Base-by-base conservation (phyloP, 2,888 invertebrate species). In the Noctua fimbriata region DNA sequence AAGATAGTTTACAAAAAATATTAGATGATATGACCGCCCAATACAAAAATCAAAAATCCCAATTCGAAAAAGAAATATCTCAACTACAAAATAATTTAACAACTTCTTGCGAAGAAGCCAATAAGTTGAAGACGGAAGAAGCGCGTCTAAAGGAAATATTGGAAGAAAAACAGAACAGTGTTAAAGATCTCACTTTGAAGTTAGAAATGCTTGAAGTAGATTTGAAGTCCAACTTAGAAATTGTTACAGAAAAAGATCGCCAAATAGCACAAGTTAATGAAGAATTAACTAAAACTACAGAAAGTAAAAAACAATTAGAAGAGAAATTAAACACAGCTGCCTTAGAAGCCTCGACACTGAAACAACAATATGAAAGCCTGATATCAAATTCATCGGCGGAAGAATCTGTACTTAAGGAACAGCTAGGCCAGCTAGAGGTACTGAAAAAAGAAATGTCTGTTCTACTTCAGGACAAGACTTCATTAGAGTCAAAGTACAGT, bases 171-270 rank as follows among this genome's bases (percentile, higher is more conserved):
- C 95, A 96, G 90, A 94, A 91, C 77, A 84, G 87, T 83, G 88
- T 96, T 41, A 96, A 97, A 90, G 96, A 97, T 63, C 90, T 97
- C 16, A 93, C 91, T 58, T 89, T 95, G 21, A 96, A 97, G 92
- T 84, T 96, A 84, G 96, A 96, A 93, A 95, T 96, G 95, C 89
- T 95, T 58, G 95, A 95, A 91, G 93, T 94, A 52, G 97, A 97
- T 88, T 90, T 97, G 24, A 96, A 95, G 91, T 96, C 96, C 0
- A 97, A 96, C 88, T 86, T 93, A 87, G 96, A 96, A 91, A 93
- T 95, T 47, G 91, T 97, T 9, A 87, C 83, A 74, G 97, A 97
- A 92, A 97, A 97, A 90, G 96, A 97, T 87, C 94, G 95, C 3
- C 97, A 97, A 93, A 91, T 97, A 52, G 86, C 91, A 49, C 92